phyloP scores from a whole-genome alignment of 2,113 vertebrate species.

The Polypterus bichir region DNA sequence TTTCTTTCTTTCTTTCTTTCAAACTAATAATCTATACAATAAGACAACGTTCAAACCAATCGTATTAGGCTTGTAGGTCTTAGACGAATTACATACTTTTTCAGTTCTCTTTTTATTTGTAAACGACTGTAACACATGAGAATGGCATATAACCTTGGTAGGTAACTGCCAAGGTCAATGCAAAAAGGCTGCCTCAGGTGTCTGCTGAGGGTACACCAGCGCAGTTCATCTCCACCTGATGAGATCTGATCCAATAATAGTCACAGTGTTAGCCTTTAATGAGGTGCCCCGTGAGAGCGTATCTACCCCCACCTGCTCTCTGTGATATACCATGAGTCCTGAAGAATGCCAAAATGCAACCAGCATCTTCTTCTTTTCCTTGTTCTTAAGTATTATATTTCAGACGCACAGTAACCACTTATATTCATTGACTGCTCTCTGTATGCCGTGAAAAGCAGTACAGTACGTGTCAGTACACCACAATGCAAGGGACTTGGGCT shows the following conservation, averaged over 20 bases:
- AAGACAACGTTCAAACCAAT: too few relatives aligned
- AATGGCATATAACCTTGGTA: slow-evolving; percentile 48
- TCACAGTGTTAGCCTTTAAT: slow-evolving; percentile 34
- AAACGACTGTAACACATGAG: slow-evolving; percentile 14
- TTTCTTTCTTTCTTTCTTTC: slow-evolving; percentile 30
- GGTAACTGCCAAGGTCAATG: slow-evolving; percentile 32
- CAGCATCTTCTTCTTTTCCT: slow-evolving; percentile 27
- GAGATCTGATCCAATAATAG: slow-evolving; percentile 38
- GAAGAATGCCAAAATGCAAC: slow-evolving; percentile 28
- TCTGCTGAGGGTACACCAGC: slow-evolving; percentile 26
- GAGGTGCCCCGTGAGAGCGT: slow-evolving; percentile 21
- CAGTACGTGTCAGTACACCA: slow-evolving; percentile 35
- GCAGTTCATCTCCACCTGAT: slow-evolving; percentile 42
- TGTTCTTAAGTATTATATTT: slow-evolving; percentile 34
- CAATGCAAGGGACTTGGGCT: slow-evolving; percentile 8
- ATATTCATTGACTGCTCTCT: slow-evolving; percentile 28
- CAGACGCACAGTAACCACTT: slow-evolving; percentile 29
- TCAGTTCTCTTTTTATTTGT: slow-evolving; percentile 15
- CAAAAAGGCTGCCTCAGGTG: slow-evolving; percentile 34
- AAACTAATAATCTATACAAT: not conserved
- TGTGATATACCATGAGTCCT: slow-evolving; percentile 20
- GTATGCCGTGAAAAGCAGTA: slow-evolving; percentile 13
- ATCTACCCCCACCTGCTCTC: slow-evolving; percentile 34
- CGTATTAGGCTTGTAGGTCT: too few relatives aligned
- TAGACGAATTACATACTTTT: slow-evolving; percentile 7